Evolutionary conservation across 2,888 invertebrate species (phyloP).

Genomic region (Coelogynopora nodosa): DNA sequence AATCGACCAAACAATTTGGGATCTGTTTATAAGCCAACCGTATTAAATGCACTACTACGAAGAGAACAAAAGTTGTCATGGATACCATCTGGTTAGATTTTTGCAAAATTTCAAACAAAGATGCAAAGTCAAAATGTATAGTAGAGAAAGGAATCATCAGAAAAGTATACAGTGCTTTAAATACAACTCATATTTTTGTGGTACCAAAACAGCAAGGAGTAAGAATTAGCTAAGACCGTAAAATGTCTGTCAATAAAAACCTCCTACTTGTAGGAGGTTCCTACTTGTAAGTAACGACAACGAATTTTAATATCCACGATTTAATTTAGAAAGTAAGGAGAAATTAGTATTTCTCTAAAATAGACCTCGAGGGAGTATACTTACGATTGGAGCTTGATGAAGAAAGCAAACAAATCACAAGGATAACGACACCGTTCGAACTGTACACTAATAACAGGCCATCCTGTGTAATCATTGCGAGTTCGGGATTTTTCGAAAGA

Average conservation of each 20-base stretch:
- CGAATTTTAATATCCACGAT: conserved; percentile 11
- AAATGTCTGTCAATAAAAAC: conserved; percentile 6
- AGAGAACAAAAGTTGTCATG: too few species aligned
- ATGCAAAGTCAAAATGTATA: conserved; percentile 14
- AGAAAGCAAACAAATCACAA: not conserved
- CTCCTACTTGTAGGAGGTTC: too few species aligned
- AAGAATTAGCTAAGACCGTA: not conserved
- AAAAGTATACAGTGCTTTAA: not conserved
- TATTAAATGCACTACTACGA: too few species aligned
- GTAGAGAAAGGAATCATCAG: too few species aligned
- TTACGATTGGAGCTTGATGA: not conserved
- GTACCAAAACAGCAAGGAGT: too few species aligned
- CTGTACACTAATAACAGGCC: not conserved
- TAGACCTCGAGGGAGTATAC: not conserved
- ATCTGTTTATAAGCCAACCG: too few species aligned
- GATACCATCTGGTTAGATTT: not conserved
- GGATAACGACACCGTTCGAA: not conserved
- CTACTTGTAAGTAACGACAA: too few species aligned
- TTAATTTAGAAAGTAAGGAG: not conserved
- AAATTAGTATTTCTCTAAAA: conserved; percentile 14
- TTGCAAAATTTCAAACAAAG: conserved; percentile 5
- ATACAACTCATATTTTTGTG: not conserved
- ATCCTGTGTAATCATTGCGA: not conserved
- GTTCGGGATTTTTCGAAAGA: not conserved
- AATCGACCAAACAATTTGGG: too few species aligned